Evolutionary conservation across 53 echinoderm and acorn worm genomes (phyloP).

Genomic region (Patiria pectinifera): DNA sequence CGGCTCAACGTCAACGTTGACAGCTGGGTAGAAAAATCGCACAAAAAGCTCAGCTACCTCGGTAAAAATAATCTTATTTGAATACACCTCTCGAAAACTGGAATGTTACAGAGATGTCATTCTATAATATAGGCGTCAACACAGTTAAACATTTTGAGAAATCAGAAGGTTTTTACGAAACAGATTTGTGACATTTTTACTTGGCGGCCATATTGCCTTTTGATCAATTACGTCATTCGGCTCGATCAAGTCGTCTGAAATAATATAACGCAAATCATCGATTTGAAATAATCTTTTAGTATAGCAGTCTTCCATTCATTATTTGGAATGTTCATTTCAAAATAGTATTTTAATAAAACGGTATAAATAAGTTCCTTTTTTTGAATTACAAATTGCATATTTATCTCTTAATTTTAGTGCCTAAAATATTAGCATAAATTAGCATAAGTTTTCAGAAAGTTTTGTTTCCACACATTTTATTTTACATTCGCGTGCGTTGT

Average conservation of each 20-base stretch:
- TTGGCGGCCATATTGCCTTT: constrained; percentile 35
- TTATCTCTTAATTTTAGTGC: too few relatives aligned
- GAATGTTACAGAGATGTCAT: background rate
- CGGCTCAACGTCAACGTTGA: background rate
- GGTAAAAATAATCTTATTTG: background rate
- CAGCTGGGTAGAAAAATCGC: constrained; percentile 24
- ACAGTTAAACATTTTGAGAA: background rate
- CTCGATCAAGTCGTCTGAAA: constrained; percentile 5
- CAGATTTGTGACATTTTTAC: background rate
- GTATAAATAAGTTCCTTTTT: background rate
- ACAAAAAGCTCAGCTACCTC: background rate
- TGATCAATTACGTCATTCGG: constrained; percentile 14
- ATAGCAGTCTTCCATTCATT: too few relatives aligned
- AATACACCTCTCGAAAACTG: background rate
- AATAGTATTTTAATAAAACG: background rate
- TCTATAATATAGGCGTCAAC: background rate
- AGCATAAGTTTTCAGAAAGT: constrained; percentile 11
- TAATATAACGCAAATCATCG: background rate
- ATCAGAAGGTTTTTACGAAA: background rate
- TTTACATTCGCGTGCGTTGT: too few relatives aligned
- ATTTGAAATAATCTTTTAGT: background rate
- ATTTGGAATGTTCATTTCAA: background rate
- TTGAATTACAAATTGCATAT: too few relatives aligned
- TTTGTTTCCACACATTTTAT: background rate
- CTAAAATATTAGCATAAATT: constrained; percentile 4